These are phyloP conservation scores for Rachycentron canadum DNA, from an alignment of 2,797 vertebrate species.

Conservation along the genomic window DNA sequence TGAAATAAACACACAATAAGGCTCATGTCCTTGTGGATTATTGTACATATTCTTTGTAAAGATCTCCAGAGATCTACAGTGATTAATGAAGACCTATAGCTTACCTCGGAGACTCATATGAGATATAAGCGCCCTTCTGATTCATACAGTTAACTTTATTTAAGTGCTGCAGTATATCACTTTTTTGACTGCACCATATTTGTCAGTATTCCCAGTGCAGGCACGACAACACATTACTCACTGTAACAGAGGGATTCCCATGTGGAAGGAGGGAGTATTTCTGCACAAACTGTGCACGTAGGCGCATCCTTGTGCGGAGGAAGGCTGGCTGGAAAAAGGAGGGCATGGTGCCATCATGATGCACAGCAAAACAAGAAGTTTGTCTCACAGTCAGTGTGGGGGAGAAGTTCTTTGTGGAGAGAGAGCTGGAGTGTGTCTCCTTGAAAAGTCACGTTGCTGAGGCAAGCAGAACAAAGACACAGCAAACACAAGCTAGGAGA, in stretches of 20 bases:
- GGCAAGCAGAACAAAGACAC: conserved; percentile 63
- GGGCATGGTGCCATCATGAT: conserved; percentile 61
- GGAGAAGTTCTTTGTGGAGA: conserved; percentile 44
- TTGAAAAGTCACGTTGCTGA: conserved; percentile 68
- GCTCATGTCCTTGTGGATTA: conserved; percentile 12
- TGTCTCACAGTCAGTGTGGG: conserved; percentile 35
- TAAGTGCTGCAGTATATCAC: conserved; percentile 64
- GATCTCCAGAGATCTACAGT: conserved; percentile 27
- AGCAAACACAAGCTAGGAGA: conserved; percentile 46
- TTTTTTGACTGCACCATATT: conserved; percentile 62
- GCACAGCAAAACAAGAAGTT: conserved; percentile 50
- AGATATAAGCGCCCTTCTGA: conserved; percentile 30
- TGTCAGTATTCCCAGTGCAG: conserved; percentile 65
- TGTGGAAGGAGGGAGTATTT: conserved; percentile 64
- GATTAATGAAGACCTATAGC: conserved; percentile 60
- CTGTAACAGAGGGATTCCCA: conserved; percentile 68
- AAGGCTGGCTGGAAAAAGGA: conserved; percentile 53
- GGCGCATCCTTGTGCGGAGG: conserved; percentile 42
- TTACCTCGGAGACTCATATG: conserved; percentile 29
- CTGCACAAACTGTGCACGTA: conserved; percentile 32
- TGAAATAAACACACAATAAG: conserved; percentile 10
- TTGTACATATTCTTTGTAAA: conserved; percentile 24
- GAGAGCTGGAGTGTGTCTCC: conserved; percentile 50
- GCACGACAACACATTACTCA: conserved; percentile 74
- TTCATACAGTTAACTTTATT: conserved; percentile 64